These are phyloP conservation scores for Elachura formosa DNA, from an alignment of 2,113 vertebrate genomes.

Conservation along the genomic window DNA sequence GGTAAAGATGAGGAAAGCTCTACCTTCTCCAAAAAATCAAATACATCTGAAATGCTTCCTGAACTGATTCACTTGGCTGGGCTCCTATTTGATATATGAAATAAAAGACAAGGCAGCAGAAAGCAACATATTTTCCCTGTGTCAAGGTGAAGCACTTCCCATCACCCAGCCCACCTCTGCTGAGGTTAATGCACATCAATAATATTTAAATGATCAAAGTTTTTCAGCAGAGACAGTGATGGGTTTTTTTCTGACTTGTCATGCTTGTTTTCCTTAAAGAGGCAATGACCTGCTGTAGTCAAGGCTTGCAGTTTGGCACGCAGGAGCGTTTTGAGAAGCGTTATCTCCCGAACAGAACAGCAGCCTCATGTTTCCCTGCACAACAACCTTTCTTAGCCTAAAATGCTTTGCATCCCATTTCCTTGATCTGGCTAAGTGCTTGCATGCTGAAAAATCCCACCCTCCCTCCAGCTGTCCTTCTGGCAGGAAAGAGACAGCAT, in stretches of 20 bases:
- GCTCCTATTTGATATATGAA: conserved; percentile 29
- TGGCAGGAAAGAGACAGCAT: conserved; percentile 54
- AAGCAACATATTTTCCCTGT: not conserved
- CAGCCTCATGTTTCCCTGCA: conserved; percentile 58
- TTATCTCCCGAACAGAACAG: conserved; percentile 31
- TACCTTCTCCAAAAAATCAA: conserved; percentile 51
- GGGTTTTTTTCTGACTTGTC: conserved; percentile 36
- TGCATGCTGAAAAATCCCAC: conserved; percentile 59
- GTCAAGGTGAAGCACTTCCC: conserved; percentile 37
- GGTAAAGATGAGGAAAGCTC: conserved; percentile 21
- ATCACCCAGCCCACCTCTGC: not conserved
- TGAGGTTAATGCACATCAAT: not conserved
- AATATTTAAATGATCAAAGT: conserved; percentile 37
- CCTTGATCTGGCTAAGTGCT: conserved; percentile 64
- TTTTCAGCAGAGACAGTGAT: not conserved
- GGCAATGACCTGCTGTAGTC: conserved; percentile 2
- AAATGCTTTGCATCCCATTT: conserved; percentile 64
- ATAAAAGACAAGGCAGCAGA: conserved; percentile 27
- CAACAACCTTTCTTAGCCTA: conserved; percentile 55
- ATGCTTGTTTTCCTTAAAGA: conserved; percentile 52
- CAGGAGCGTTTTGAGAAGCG: conserved; percentile 6
- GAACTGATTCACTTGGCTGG: conserved; percentile 48
- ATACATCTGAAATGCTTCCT: conserved; percentile 35
- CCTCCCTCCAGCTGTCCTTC: conserved; percentile 62
- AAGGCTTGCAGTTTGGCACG: conserved; percentile 21